Percentiles rank a stretch among this genome's conserved stretches.
Evolutionary conservation across 2,888 invertebrate genomes (phyloP).

Genomic region (Tridacna crocea): DNA sequence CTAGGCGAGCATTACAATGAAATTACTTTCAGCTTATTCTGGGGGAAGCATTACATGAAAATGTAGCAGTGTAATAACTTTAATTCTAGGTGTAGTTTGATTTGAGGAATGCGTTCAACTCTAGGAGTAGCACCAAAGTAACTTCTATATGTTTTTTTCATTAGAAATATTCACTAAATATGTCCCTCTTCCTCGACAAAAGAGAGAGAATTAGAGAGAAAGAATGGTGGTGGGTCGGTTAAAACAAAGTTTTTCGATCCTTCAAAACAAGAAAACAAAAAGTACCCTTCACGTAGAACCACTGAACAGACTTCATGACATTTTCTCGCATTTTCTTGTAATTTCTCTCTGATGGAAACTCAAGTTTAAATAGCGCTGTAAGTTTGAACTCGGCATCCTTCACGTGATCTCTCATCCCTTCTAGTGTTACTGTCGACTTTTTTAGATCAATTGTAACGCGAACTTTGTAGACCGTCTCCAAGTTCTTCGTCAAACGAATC

Average conservation of each 20-base stretch:
- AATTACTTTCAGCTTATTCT: too few relatives aligned
- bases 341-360: background rate
- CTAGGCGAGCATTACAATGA: too few relatives aligned
- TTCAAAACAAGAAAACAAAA: background rate
- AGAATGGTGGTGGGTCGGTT: too few relatives aligned
- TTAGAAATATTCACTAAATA: too few relatives aligned
- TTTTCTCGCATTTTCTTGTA: background rate
- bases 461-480: background rate
- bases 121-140: too few relatives aligned
- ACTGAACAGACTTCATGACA: constrained; percentile 6
- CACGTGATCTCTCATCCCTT: background rate
- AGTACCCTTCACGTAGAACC: background rate
- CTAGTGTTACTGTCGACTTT: background rate
- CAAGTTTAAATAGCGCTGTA: background rate
- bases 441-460: background rate
- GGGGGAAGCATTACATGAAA: too few relatives aligned
- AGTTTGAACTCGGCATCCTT: background rate
- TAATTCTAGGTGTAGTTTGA: too few relatives aligned
- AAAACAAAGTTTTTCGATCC: background rate
- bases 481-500: background rate
- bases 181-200: too few relatives aligned
- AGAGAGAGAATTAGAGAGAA: too few relatives aligned
- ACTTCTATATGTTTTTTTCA: too few relatives aligned
- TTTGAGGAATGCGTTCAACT: too few relatives aligned
- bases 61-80: too few relatives aligned